phyloP scores from a whole-genome alignment of 2,113 vertebrate species.

The Eulemur macaco region DNA sequence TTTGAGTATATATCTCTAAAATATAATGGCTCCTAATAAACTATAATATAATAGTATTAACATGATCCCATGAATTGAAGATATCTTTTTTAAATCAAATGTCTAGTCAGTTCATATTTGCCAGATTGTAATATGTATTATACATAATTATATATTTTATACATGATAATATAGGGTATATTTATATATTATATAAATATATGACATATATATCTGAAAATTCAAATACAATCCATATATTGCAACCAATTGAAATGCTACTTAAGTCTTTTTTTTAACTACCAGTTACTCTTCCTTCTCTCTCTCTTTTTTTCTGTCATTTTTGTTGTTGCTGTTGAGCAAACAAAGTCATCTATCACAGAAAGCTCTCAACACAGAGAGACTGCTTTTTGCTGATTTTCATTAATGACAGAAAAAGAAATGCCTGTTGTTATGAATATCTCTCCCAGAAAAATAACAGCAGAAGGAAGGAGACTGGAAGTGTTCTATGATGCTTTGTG shows the following conservation, averaged over 20 bases:
- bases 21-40: not conserved
- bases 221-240: not conserved
- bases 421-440: not conserved
- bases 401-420: not conserved
- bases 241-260: not conserved
- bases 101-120: not conserved
- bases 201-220: not conserved
- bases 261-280: not conserved
- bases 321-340: not conserved
- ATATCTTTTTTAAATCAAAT: not conserved
- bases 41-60: not conserved
- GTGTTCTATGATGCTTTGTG: fast-evolving
- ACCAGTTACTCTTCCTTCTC: not conserved
- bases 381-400: not conserved
- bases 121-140: not conserved
- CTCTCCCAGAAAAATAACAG: not conserved
- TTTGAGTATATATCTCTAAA: not conserved
- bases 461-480: not conserved
- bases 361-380: not conserved
- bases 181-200: not conserved
- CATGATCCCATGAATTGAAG: not conserved
- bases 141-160: not conserved
- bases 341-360: not conserved
- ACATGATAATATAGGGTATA: not conserved
- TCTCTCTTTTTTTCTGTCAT: not conserved